Evolutionary conservation across 2,113 vertebrate species (phyloP), one percentile per base, ranked within the genome.

Genomic region (Anarrhichthys ocellatus): DNA sequence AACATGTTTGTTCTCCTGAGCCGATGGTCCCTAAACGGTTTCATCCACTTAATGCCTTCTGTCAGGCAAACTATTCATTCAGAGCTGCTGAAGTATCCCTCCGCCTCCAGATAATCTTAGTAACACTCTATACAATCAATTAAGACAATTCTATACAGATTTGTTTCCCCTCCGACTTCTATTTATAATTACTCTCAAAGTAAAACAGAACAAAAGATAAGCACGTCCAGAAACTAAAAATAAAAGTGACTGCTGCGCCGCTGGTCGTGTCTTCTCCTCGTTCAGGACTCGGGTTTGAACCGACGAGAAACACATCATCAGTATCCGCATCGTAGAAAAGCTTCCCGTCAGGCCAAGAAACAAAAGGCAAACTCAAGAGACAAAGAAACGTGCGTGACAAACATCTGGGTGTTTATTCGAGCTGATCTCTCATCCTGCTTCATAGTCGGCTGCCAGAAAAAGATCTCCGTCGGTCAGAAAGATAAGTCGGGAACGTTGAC

Each of bases 91-190:
- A 27, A 69, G 22, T 15, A 32, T 38, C 48, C 73, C 70, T n/a
- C 44, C 65, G 69, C 64, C 76, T 75, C 67, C 17, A 58, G 59
- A 77, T 17, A 65, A 66, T 9, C 63, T 42, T 64, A 56, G 18
- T 29, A 50, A 36, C 46, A 32, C 56, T 56, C 67, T 67, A 76
- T n/a, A 80, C 71, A 66, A 66, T 62, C 73, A 80, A 29, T 77
- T 46, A 73, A 77, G 56, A 85, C 66, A 48, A 27, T 44, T 79
- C 81, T 72, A 3, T 76, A 88, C 78, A 88, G 29, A 52, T n/a
- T 17, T 18, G 4, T 50, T 64, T n/a, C 2, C 9, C 18, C 32
- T 22, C 8, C 27, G 11, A 2, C 59, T 0, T 56, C 62, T 20
- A 44, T 67, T 56, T 22, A 73, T 44, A 80, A 36, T 64, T 67